These are phyloP conservation scores for Stichodactyla helianthus DNA, from an alignment of 64 coral and sea anemone species.

Conservation along the genomic window DNA sequence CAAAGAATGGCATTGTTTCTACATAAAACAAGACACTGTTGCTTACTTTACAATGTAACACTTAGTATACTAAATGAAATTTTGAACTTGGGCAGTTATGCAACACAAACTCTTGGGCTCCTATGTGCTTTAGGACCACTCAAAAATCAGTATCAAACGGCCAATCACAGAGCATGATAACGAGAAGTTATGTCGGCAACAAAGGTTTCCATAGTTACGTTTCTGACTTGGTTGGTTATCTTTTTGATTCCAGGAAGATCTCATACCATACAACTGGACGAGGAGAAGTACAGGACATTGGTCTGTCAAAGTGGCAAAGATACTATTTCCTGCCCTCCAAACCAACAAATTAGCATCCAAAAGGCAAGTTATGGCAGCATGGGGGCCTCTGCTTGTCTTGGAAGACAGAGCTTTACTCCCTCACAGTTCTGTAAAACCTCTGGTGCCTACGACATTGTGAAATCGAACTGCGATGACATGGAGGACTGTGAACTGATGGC, in stretches of 20 bases:
- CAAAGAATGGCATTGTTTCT: too few species aligned
- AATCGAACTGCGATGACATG: slow-evolving; percentile 35
- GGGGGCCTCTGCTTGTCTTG: slow-evolving; percentile 26
- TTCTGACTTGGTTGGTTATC: background rate
- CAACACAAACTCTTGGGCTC: too few species aligned
- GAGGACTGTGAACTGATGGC: slow-evolving; percentile 46
- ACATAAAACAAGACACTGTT: too few species aligned
- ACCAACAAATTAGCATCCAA: slow-evolving; percentile 28
- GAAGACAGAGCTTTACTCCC: background rate
- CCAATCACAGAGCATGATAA: too few species aligned
- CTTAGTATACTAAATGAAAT: too few species aligned
- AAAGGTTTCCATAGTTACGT: background rate
- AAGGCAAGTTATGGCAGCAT: slow-evolving; percentile 46
- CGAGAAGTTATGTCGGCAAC: too few species aligned
- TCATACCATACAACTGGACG: background rate
- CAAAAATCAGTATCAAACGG: too few species aligned
- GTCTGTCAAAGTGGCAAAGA: slow-evolving; percentile 36
- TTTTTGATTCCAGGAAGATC: background rate
- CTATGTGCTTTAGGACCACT: too few species aligned
- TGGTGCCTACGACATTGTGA: slow-evolving; percentile 44
- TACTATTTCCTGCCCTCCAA: slow-evolving; percentile 43
- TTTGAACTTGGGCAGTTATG: too few species aligned
- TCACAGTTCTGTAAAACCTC: slow-evolving; percentile 31
- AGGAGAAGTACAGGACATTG: slow-evolving; percentile 3
- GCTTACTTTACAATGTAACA: too few species aligned